Percentiles rank a stretch among this genome's conserved stretches.
These are phyloP conservation scores for Mechanitis mazaeus DNA, from an alignment of 2,888 invertebrate species.

Conservation along the genomic window DNA sequence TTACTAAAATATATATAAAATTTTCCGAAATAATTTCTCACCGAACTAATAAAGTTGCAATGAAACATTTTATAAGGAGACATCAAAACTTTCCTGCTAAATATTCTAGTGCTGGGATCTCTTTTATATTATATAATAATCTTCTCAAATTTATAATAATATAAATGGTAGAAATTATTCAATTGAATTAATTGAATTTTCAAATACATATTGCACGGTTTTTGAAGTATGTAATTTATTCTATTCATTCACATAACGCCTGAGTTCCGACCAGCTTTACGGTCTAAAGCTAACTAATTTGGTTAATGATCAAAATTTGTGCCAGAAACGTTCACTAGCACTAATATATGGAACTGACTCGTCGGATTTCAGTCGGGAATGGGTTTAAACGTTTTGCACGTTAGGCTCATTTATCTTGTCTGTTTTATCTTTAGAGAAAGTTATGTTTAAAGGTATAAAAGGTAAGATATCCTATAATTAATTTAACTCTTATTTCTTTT, in stretches of 20 bases:
- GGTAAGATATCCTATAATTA: slow-evolving; percentile 30
- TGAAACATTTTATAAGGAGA: no score
- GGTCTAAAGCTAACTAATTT: slow-evolving; percentile 72
- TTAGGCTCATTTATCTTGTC: slow-evolving; percentile 74
- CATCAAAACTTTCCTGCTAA: no score
- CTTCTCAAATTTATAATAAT: neutral
- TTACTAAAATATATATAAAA: no score
- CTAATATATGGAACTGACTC: slow-evolving; percentile 76
- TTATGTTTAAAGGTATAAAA: slow-evolving; percentile 34
- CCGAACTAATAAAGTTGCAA: no score
- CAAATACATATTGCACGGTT: slow-evolving; percentile 33
- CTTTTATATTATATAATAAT: no score
- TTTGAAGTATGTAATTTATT: slow-evolving; percentile 52
- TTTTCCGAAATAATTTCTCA: no score
- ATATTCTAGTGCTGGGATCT: no score
- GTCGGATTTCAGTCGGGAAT: slow-evolving; percentile 73
- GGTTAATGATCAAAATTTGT: slow-evolving; percentile 74
- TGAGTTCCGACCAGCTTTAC: slow-evolving; percentile 48
- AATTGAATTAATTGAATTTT: slow-evolving; percentile 28
- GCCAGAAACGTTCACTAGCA: slow-evolving; percentile 65
- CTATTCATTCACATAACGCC: slow-evolving; percentile 54
- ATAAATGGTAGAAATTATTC: neutral
- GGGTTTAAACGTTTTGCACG: slow-evolving; percentile 76
- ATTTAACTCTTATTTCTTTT: slow-evolving; percentile 9
- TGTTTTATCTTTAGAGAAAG: slow-evolving; percentile 66